A percentile compares a stretch with the other conserved stretches of the same genome.
Conservation (phyloP, 2,113 vertebrate genomes). For the Sapajus apella region DNA sequence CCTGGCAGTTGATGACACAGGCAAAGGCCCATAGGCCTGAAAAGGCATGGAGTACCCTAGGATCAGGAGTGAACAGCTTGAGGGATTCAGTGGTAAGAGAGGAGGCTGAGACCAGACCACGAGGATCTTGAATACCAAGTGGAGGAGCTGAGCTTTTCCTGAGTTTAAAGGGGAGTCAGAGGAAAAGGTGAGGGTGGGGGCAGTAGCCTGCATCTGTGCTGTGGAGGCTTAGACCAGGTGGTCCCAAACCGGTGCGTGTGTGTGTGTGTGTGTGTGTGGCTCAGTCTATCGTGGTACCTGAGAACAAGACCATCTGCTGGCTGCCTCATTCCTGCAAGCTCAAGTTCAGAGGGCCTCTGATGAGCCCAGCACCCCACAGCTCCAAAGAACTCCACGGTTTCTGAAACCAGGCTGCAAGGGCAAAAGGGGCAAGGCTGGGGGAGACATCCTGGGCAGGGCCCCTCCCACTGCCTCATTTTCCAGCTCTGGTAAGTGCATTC, state of each 20-base stretch:
- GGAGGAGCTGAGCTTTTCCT: not conserved
- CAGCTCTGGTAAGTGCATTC: not conserved
- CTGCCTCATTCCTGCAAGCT: not conserved
- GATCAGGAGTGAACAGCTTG: not conserved
- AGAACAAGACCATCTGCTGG: not conserved
- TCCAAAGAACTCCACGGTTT: not conserved
- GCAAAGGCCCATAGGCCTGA: not conserved
- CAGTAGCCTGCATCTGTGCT: not conserved
- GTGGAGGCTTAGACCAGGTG: not conserved
- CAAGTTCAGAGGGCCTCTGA: not conserved
- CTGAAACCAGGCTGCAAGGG: not conserved
- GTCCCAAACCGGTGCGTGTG: not conserved
- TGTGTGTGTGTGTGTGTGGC: rapidly evolving
- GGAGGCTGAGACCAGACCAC: not conserved
- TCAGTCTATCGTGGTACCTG: not conserved
- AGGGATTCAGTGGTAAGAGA: not conserved
- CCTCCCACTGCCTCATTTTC: not conserved
- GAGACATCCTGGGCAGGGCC: not conserved
- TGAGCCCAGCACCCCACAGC: not conserved
- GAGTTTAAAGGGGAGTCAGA: not conserved
- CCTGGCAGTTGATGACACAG: rapidly evolving
- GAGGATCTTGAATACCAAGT: not conserved
- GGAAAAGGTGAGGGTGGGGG: not conserved
- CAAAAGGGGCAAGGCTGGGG: not conserved
- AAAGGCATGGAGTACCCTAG: not conserved